phyloP scores from a whole-genome alignment of 1,140 invertebrate genomes.

The Heliothis subflexa region DNA sequence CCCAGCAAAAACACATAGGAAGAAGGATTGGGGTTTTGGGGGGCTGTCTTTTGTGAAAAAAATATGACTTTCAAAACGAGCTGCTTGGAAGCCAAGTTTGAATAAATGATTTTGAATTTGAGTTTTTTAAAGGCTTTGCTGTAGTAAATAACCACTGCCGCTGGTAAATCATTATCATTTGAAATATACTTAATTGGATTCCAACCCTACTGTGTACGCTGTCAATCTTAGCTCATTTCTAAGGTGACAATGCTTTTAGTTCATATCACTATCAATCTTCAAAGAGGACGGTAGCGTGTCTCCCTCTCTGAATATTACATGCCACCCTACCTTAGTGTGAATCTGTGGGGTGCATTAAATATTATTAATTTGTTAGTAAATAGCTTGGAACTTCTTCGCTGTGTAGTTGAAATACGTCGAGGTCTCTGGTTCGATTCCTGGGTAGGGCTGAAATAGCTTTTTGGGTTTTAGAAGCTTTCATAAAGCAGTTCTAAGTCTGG shows the following conservation, averaged over 20 bases:
- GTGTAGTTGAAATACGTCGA: too few species aligned
- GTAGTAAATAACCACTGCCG: neutral
- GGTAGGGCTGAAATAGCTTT: too few species aligned
- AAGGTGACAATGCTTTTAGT: conserved; percentile 12
- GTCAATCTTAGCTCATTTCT: conserved; percentile 14
- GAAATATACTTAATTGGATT: conserved; percentile 9
- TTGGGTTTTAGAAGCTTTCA: too few species aligned
- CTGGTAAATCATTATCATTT: neutral
- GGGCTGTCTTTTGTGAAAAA: too few species aligned
- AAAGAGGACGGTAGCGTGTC: neutral
- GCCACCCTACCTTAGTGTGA: conserved; percentile 1
- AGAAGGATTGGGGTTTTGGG: too few species aligned
- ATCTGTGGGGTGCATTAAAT: conserved; percentile 25
- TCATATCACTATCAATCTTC: conserved; percentile 18
- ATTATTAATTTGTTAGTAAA: conserved; percentile 14
- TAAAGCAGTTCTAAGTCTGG: too few species aligned
- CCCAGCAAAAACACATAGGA: too few species aligned
- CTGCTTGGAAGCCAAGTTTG: too few species aligned
- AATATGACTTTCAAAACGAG: too few species aligned
- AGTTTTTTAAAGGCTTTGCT: neutral
- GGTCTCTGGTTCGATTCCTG: too few species aligned
- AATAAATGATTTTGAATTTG: too few species aligned
- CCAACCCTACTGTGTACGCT: conserved; percentile 16
- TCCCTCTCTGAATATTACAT: neutral
- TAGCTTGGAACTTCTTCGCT: too few species aligned